Evolutionary conservation across 1,140 invertebrate genomes (phyloP), one percentile per base, ranked within the genome.

Genomic region (Drosophila fuyamai): DNA sequence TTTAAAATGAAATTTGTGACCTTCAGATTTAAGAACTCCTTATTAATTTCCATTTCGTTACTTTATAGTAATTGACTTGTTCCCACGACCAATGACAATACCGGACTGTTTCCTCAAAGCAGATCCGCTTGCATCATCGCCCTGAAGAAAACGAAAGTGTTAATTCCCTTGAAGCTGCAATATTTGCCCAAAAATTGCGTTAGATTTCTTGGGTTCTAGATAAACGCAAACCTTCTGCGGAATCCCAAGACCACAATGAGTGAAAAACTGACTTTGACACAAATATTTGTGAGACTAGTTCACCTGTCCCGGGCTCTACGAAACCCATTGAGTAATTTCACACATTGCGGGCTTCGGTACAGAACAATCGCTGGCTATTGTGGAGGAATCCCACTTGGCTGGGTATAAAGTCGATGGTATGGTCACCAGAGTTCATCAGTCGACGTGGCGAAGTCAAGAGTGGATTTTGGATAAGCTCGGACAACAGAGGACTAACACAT

Each of bases 341-440:
- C 82, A 86, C 82, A 27, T 65, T 13, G 38, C n/a, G 2, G 27
- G 10, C 2, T 23, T 29, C 7, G 32, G 53, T 43, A 29, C 10
- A 81, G 74, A 86, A 86, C 82, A 86, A 82, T 88, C 58, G 16
- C 12, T 1, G 18, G 6, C 38, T 76, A 88, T 86, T 86, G 82
- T 86, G 1, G 10, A 14, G 9, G 6, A 36, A 16, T 2, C 8
- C 3, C 38, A 7, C 9, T 36, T 62, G 44, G 43, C 8, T 13
- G 23, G 27, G 63, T 86, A 86, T 86, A 86, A 86, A 86, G 67
- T 32, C 36, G 61, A 32, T 23, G 16, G 3, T 12, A 48, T 40
- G 75, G 79, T 76, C 83, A 82, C 13, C 66, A 56, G 35, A 88
- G 82, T 86, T 82, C 75, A 86, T 66, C 82, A 79, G 82, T 88